Percentiles rank a stretch among this genome's conserved stretches.
These are phyloP conservation scores for Sussaba pulchella DNA, from an alignment of 2,888 invertebrate genomes.

Conservation along the genomic window DNA sequence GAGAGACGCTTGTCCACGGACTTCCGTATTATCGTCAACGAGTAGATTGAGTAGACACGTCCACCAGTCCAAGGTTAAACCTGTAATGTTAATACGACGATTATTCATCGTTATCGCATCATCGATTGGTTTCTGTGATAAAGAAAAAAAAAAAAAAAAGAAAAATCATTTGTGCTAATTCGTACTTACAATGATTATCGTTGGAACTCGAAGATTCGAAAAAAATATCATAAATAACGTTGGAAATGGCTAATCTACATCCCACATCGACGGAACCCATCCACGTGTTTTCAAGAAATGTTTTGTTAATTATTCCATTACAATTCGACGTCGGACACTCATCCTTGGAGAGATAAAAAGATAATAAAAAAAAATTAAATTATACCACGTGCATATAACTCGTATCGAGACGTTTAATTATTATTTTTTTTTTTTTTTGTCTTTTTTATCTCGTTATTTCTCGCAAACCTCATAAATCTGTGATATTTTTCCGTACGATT, in stretches of 20 bases:
- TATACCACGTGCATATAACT: not conserved
- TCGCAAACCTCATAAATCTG: constrained; percentile 54
- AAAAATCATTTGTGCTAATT: not conserved
- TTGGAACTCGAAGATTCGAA: constrained; percentile 43
- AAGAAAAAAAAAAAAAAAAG: no score
- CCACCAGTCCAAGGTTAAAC: constrained; percentile 78
- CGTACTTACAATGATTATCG: constrained; percentile 50
- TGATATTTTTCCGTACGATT: constrained; percentile 72
- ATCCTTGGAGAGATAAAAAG: constrained; percentile 31
- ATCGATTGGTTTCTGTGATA: constrained; percentile 1
- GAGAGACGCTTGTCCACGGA: constrained; percentile 73
- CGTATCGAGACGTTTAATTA: not conserved
- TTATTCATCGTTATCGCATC: not conserved
- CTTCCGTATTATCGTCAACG: constrained; percentile 77
- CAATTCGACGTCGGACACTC: constrained; percentile 46
- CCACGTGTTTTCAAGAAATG: constrained; percentile 75
- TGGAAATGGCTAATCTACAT: constrained; percentile 76
- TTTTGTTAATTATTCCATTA: constrained; percentile 71
- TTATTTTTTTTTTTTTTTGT: no score
- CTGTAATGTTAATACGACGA: constrained; percentile 47
- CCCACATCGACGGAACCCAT: constrained; percentile 74
- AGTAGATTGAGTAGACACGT: constrained; percentile 79
- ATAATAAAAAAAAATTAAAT: constrained; percentile 1
- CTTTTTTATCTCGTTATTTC: no score
- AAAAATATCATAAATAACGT: constrained; percentile 74